Evolutionary conservation across 2,113 vertebrate species (phyloP), one percentile per base, ranked within the genome.

Genomic region (Daubentonia madagascariensis): DNA sequence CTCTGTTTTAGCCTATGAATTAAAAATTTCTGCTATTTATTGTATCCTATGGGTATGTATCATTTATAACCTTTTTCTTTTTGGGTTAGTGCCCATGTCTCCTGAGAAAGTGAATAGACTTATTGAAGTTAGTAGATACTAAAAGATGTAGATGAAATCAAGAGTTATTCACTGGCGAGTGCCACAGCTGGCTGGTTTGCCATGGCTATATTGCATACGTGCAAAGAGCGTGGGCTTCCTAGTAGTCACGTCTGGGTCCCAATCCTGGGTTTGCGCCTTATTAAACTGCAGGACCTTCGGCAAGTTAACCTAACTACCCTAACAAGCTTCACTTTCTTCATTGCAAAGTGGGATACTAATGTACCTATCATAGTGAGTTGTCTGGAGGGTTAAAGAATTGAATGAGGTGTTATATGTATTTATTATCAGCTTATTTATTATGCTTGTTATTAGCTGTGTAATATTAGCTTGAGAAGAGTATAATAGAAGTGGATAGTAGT

Each of bases 11-110:
- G 23, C 28, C 63, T 61, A 25, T 40, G 63, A 54, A 48, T 73
- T 23, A 43, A 43, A 48, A 54, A 30, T 32, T 80, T 90, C 32
- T 73, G 9, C 61, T 61, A 0, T 48, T 96, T 40, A 11, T 80
- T 91, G 45, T 54, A 52, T 68, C 16, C 48, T 23, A 40, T 4
- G 25, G 28, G 4, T 40, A 4, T 81, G 25, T 37, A 40, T 91
- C 57, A 52, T 80, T 84, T 89, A 67, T 30, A 59, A 81, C 54
- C 20, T 8, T 65, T 93, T 76, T 61, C 32, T n/a, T 92, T 96
- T 70, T 61, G 78, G 86, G 23, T 63, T 61, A 83, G 22, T 63
- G 13, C 22, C 43, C 45, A 8, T 45, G 63, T 30, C 14, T 80
- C 73, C 52, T 40, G 32, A 67, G 48, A 57, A 94, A 65, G 87